Percentiles rank a stretch among this genome's conserved stretches.
Conservation (phyloP, 2,888 invertebrate species). For the Micoletzkya japonica region DNA sequence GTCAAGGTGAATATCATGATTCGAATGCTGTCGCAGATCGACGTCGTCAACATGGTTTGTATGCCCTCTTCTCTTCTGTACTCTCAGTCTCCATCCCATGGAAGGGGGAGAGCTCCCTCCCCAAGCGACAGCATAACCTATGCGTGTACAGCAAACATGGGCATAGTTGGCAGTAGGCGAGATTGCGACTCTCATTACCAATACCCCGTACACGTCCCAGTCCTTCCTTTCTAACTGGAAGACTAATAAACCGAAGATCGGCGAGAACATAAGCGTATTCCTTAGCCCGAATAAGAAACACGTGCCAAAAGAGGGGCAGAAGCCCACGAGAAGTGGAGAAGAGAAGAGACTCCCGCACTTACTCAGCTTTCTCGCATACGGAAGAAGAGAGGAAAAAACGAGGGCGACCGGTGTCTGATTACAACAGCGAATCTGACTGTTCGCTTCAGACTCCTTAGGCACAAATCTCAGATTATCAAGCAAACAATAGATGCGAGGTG, state of each 20-base stretch:
- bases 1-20: conserved; percentile 97
- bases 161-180: neutral
- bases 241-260: too few species aligned
- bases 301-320: too few species aligned
- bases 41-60: conserved; percentile 97
- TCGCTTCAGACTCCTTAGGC: neutral
- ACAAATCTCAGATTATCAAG: too few species aligned
- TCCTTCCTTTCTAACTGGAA: too few species aligned
- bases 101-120: neutral
- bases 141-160: too few species aligned
- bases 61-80: neutral
- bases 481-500: too few species aligned
- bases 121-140: neutral
- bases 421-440: neutral
- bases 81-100: neutral
- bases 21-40: conserved; percentile 94
- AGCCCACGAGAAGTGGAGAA: too few species aligned
- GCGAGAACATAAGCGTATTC: too few species aligned
- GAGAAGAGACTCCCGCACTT: neutral
- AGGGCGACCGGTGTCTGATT: too few species aligned
- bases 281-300: too few species aligned
- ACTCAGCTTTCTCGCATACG: neutral
- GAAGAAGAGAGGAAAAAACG: neutral
- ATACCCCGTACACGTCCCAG: too few species aligned
- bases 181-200: neutral